phyloP scores from a whole-genome alignment of 2,888 invertebrate genomes.

The Scrobipalpa costella region DNA sequence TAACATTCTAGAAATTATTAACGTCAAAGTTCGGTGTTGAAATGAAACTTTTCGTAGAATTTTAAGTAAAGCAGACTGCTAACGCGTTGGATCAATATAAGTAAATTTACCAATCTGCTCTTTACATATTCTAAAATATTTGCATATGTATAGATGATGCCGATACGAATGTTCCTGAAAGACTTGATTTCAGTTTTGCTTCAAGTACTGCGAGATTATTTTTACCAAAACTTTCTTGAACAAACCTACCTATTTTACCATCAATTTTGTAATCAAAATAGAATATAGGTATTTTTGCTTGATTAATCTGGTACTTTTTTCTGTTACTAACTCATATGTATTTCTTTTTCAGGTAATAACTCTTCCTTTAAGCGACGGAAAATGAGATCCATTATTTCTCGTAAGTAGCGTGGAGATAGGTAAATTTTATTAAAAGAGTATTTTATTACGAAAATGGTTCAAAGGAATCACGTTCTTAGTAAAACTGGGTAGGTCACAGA shows the following conservation, averaged over 20 bases:
- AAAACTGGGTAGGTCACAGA: not conserved
- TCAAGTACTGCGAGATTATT: no score
- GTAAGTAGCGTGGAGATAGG: constrained; percentile 8
- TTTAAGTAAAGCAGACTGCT: not conserved
- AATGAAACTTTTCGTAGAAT: not conserved
- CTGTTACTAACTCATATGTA: constrained; percentile 15
- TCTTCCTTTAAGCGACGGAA: constrained; percentile 27
- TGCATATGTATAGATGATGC: no score
- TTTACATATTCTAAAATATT: not conserved
- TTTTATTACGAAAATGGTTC: constrained; percentile 4
- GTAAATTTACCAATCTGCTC: not conserved
- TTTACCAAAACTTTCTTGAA: no score
- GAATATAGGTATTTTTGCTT: not conserved
- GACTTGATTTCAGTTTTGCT: no score
- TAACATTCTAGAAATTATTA: not conserved
- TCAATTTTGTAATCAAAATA: not conserved
- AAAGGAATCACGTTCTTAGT: not conserved
- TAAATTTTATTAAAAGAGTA: constrained; percentile 1
- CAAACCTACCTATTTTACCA: no score
- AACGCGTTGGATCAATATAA: not conserved
- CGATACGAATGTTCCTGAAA: no score
- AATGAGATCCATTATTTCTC: not conserved
- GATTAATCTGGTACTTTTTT: not conserved
- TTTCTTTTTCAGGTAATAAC: constrained; percentile 53
- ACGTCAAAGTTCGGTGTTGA: not conserved